Percentiles rank a stretch among this genome's conserved stretches.
These are phyloP conservation scores for Steatocranus sp. DNA, from an alignment of 2,797 vertebrate genomes.

Conservation along the genomic window DNA sequence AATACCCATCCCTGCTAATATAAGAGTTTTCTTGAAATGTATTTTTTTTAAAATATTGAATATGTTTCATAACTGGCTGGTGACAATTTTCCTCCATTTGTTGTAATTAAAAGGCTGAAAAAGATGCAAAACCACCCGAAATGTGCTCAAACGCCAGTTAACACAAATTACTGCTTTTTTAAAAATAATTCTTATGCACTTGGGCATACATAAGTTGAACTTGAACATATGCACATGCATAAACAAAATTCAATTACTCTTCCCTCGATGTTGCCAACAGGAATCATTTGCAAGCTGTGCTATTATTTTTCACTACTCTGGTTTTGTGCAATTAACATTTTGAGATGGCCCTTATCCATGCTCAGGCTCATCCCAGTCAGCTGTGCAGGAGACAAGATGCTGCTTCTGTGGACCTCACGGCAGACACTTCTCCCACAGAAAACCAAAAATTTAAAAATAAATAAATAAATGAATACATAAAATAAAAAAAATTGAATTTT, in stretches of 20 bases:
- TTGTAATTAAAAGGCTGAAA: background rate
- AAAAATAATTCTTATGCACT: background rate
- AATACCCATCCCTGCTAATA: no score
- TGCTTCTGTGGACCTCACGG: background rate
- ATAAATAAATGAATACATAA: background rate
- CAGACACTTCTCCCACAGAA: background rate
- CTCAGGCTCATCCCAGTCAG: slow-evolving; percentile 19
- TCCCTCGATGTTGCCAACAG: slow-evolving; percentile 11
- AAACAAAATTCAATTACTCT: slow-evolving; percentile 39
- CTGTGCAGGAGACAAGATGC: slow-evolving; percentile 1
- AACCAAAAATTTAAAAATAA: background rate
- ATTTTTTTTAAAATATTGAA: accelerated
- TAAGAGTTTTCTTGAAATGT: background rate
- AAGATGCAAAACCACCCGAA: background rate
- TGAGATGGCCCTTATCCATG: slow-evolving; percentile 28
- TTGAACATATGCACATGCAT: slow-evolving; percentile 12
- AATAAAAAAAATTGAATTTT: background rate
- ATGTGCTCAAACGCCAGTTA: slow-evolving; percentile 8
- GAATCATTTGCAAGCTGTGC: slow-evolving; percentile 46
- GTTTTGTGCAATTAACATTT: slow-evolving; percentile 48
- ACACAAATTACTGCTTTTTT: background rate
- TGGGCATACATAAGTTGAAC: background rate
- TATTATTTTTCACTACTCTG: slow-evolving; percentile 11
- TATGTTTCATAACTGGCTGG: background rate
- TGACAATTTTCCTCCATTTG: background rate